These are phyloP conservation scores for Theodoxus fluviatilis DNA, from an alignment of 2,888 invertebrate genomes.

Conservation along the genomic window DNA sequence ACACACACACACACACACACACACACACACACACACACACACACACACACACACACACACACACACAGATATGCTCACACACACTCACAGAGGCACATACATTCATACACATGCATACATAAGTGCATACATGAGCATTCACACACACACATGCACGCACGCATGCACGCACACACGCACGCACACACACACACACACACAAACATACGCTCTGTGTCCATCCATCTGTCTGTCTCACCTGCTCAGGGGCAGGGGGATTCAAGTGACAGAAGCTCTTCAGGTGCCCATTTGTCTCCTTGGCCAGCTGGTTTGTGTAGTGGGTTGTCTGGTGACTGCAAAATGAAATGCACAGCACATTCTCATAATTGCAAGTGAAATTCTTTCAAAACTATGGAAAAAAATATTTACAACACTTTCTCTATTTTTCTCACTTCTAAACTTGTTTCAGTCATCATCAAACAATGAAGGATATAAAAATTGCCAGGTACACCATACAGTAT, in stretches of 20 bases:
- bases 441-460: too few relatives aligned
- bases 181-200: not conserved
- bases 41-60: constrained; percentile 5
- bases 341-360: not conserved
- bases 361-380: not conserved
- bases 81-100: constrained; percentile 15
- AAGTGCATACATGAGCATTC: not conserved
- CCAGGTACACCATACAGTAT: too few relatives aligned
- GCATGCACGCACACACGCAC: not conserved
- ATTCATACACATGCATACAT: constrained; percentile 11
- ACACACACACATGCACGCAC: constrained; percentile 6
- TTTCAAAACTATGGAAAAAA: not conserved
- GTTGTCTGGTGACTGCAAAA: constrained; percentile 85
- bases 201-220: not conserved
- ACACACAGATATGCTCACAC: constrained; percentile 17
- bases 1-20: constrained; percentile 17
- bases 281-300: constrained; percentile 88
- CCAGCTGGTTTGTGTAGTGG: constrained; percentile 92
- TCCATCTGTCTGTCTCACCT: constrained; percentile 39
- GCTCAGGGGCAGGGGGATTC: constrained; percentile 54
- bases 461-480: too few relatives aligned
- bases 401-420: not conserved
- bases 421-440: too few relatives aligned
- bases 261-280: constrained; percentile 76
- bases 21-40: constrained; percentile 19